phyloP scores from a whole-genome alignment of 1,140 invertebrate genomes.

The Heliothis virescens region DNA sequence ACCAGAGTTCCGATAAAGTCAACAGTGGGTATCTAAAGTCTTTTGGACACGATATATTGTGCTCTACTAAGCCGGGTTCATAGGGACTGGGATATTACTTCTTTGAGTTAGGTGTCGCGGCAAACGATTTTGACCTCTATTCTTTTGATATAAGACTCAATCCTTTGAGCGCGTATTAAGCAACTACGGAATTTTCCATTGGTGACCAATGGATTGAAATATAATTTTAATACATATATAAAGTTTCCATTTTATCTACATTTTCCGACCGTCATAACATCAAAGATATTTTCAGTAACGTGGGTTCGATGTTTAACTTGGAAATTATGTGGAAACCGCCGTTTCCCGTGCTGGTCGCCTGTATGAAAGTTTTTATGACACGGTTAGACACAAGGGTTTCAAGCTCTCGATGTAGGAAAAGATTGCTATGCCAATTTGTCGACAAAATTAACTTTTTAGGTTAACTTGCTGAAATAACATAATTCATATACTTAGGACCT shows the following conservation, averaged over 20 bases:
- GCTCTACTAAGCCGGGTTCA: conserved; percentile 44
- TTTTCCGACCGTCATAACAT: conserved; percentile 29
- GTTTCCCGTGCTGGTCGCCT: neutral
- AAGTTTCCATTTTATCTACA: conserved; percentile 42
- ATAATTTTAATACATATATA: conserved; percentile 41
- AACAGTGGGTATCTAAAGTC: conserved; percentile 38
- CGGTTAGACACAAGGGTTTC: conserved; percentile 23
- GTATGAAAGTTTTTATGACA: conserved; percentile 41
- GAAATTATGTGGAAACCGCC: conserved; percentile 20
- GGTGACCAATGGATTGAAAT: conserved; percentile 42
- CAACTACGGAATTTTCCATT: conserved; percentile 36
- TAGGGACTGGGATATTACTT: conserved; percentile 32
- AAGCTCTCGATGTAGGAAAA: conserved; percentile 6
- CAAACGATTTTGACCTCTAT: conserved; percentile 25
- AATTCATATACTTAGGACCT: neutral
- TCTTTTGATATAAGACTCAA: neutral
- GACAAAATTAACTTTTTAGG: conserved; percentile 26
- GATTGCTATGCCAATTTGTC: conserved; percentile 37
- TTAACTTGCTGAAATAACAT: conserved; percentile 1
- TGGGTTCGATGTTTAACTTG: conserved; percentile 34
- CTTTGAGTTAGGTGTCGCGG: conserved; percentile 17
- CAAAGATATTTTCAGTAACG: conserved; percentile 31
- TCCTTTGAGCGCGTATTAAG: neutral
- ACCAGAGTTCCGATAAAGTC: conserved; percentile 44
- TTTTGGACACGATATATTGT: conserved; percentile 49